A percentile compares a stretch with the other conserved stretches of the same genome.
These are phyloP conservation scores for Lota lota DNA, from an alignment of 2,113 vertebrate species.

Conservation along the genomic window DNA sequence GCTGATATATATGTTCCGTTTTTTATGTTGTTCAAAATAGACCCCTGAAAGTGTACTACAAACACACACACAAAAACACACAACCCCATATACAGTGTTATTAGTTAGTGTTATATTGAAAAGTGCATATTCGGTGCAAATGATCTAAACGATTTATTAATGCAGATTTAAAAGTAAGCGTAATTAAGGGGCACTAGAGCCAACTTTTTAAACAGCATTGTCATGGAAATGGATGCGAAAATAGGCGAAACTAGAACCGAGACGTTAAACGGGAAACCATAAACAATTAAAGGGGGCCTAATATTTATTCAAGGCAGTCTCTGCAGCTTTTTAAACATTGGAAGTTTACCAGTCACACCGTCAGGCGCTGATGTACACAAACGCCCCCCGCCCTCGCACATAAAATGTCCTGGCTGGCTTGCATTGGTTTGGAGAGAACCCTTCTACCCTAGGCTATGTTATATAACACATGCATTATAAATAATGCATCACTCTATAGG, in stretches of 20 bases:
- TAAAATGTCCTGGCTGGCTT: slow-evolving; percentile 20
- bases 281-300: slow-evolving; percentile 36
- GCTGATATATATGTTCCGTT: no score
- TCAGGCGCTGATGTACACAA: slow-evolving; percentile 3
- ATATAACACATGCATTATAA: no score
- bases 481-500: no score
- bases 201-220: slow-evolving; percentile 28
- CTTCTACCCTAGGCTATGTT: no score
- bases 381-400: slow-evolving; percentile 10
- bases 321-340: slow-evolving; percentile 69
- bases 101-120: background rate
- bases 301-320: slow-evolving; percentile 65
- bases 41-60: no score
- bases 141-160: background rate
- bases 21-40: no score
- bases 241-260: slow-evolving; percentile 33
- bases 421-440: no score
- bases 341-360: slow-evolving; percentile 33
- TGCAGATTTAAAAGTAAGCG: background rate
- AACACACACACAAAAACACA: no score
- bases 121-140: no score
- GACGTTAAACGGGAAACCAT: slow-evolving; percentile 31
- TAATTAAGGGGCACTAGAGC: background rate
- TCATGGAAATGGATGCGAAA: slow-evolving; percentile 30
- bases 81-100: background rate